A percentile compares a stretch with the other conserved stretches of the same genome.
These are phyloP conservation scores for Lithosia quadra DNA, from an alignment of 2,888 invertebrate species.

Conservation along the genomic window DNA sequence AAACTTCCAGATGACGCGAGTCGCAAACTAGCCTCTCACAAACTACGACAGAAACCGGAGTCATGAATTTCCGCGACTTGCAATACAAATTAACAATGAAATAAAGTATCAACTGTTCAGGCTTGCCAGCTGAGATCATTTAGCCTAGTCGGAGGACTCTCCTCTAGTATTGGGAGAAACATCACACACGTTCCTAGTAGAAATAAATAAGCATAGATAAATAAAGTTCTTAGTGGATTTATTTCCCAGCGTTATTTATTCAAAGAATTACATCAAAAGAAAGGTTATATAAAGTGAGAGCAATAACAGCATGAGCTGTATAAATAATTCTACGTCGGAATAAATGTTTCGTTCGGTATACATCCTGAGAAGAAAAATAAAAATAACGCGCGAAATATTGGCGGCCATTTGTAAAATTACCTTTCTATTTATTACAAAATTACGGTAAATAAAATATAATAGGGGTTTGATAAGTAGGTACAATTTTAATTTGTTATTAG, in stretches of 20 bases:
- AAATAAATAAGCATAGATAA: not conserved
- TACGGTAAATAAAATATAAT: not conserved
- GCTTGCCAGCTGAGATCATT: no score
- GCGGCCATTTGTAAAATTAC: not conserved
- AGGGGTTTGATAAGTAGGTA: not conserved
- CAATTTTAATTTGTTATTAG: no score
- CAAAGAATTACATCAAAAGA: slow-evolving; percentile 27
- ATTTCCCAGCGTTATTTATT: slow-evolving; percentile 38
- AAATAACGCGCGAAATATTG: not conserved
- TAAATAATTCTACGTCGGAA: slow-evolving; percentile 45
- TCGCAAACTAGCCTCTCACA: no score
- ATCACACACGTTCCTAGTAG: not conserved
- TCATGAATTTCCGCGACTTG: not conserved
- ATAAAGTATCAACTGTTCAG: no score
- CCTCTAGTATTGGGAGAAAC: not conserved
- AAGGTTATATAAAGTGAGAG: slow-evolving; percentile 36
- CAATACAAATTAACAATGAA: not conserved
- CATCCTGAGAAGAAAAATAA: slow-evolving; percentile 1
- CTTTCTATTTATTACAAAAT: not conserved
- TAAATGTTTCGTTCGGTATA: slow-evolving; percentile 23
- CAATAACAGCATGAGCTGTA: slow-evolving; percentile 40
- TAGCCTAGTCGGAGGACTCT: not conserved
- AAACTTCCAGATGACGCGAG: no score
- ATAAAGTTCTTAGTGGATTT: slow-evolving; percentile 22
- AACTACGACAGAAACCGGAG: no score